Evolutionary conservation across 2,797 vertebrate species (phyloP).

Genomic region (Tenualosa thibaudeaui): DNA sequence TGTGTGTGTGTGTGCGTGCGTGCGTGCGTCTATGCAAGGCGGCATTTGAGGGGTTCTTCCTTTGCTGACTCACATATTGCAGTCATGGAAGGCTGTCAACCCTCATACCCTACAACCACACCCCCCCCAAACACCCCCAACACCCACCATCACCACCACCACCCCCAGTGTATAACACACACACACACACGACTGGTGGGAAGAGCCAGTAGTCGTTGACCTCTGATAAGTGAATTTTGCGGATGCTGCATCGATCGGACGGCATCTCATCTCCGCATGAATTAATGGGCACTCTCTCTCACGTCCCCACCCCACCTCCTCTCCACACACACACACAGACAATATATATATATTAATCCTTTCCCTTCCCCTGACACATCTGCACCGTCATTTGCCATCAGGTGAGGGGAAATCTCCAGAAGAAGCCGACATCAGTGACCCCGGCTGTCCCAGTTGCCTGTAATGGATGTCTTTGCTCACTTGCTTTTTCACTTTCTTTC

Average conservation of each 20-base stretch:
- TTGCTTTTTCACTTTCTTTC: neutral
- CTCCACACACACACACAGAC: neutral
- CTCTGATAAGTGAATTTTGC: constrained; percentile 4
- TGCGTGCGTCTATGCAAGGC: neutral
- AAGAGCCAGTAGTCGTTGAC: neutral
- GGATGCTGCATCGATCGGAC: neutral
- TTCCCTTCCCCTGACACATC: neutral
- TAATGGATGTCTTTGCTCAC: neutral
- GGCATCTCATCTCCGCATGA: neutral
- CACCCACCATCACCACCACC: too few relatives aligned
- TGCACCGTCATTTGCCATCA: neutral
- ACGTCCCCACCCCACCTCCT: neutral
- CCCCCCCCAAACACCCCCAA: too few relatives aligned
- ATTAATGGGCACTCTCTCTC: neutral
- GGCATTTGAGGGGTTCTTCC: neutral
- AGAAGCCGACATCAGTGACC: neutral
- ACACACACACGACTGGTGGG: too few relatives aligned
- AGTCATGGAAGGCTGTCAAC: neutral
- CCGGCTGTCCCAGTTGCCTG: neutral
- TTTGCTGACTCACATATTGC: neutral
- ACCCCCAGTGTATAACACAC: neutral
- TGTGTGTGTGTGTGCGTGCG: constrained; percentile 25
- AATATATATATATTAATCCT: too few relatives aligned
- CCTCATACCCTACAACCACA: too few relatives aligned
- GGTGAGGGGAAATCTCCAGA: neutral